Percentiles rank a stretch among this genome's conserved stretches.
These are phyloP conservation scores for Glandiceps talaboti DNA, from an alignment of 53 echinoderm and acorn worm species.

Conservation along the genomic window DNA sequence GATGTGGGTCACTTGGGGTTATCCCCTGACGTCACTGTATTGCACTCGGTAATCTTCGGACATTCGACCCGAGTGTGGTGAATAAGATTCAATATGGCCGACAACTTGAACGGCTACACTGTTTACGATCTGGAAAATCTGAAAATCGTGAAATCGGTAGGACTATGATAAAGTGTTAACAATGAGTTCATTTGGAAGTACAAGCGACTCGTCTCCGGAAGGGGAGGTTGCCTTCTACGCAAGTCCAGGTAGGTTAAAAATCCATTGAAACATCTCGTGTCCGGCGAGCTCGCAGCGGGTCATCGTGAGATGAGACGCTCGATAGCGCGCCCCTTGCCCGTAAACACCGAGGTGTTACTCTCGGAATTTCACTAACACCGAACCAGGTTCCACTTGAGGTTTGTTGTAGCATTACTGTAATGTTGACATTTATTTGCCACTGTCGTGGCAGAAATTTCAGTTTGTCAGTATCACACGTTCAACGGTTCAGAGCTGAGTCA, in stretches of 20 bases:
- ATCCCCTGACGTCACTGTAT: not conserved
- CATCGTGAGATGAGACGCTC: not conserved
- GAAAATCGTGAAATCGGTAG: not conserved
- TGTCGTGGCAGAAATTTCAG: too few relatives aligned
- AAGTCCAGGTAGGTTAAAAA: not conserved
- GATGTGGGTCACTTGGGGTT: conserved; percentile 1
- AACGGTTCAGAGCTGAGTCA: too few relatives aligned
- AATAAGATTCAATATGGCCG: not conserved
- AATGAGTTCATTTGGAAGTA: not conserved
- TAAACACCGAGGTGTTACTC: too few relatives aligned
- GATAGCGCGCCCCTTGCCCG: not conserved
- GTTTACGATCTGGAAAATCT: not conserved
- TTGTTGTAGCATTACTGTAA: too few relatives aligned
- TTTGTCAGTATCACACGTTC: too few relatives aligned
- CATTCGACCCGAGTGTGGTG: not conserved
- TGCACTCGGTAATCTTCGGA: not conserved
- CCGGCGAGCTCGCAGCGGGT: conserved; percentile 1
- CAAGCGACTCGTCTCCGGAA: not conserved
- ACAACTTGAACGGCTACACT: not conserved
- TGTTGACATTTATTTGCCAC: too few relatives aligned
- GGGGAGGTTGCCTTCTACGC: not conserved
- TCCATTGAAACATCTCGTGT: not conserved
- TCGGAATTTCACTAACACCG: too few relatives aligned
- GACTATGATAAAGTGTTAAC: not conserved
- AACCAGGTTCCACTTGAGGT: too few relatives aligned